Evolutionary conservation across 2,888 invertebrate species (phyloP), one percentile per base, ranked within the genome.

Genomic region (Temnothorax rugatulus): DNA sequence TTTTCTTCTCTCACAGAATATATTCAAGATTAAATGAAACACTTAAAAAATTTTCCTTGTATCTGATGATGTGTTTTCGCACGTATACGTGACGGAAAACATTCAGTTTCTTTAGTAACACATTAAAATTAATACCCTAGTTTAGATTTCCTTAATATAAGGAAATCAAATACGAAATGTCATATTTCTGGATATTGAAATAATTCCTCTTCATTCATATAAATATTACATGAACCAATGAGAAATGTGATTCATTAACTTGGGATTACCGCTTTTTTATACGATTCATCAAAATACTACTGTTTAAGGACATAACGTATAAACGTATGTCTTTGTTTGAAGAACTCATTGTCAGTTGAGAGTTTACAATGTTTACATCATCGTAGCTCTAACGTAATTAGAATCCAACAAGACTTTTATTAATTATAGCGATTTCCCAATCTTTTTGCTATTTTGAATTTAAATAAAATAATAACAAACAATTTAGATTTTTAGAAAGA

Each of bases 261-360:
- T 29, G 79, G 73, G 50, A 71, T 87, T 87, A 73, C 64, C 75
- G 21, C 0, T 38, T 85, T 82, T 85, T n/a, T 50, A 64, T n/a
- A 38, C 4, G 5, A 66, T 15, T 61, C 8, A 52, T 29, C 34
- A 41, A 82, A 71, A 59, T 57, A n/a, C 29, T 47, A n/a, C 29
- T 7, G 52, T 59, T 68, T 59, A 68, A 77, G 71, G 21, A 82
- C 54, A 61, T 69, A 68, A 68, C 9, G 2, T 29, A 50, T 4
- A 47, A 18, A n/a, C 44, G 64, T 38, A 59, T 64, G 47, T 77
- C 59, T 13, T 68, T 52, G 18, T 29, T 41, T 25, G 11, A 61
- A 54, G 0, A 47, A 61, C 8, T 71, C 21, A 54, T 54, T 25
- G 54, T 25, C 21, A 63, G 11, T 63, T 38, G 1, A 34, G n/a